Base-by-base conservation (phyloP, 2,888 invertebrate species). In the Sericinus montela region DNA sequence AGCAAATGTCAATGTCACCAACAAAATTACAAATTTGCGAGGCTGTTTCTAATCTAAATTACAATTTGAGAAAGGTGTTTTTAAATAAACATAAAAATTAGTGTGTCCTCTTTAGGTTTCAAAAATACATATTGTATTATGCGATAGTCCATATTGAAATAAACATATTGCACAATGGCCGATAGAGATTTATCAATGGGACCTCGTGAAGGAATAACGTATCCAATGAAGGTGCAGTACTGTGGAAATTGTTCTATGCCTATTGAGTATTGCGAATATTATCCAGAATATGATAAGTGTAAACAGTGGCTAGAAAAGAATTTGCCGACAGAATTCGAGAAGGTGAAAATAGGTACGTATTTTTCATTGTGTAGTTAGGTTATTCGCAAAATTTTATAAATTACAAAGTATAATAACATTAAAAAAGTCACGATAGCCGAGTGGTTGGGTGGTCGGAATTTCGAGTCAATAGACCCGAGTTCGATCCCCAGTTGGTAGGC, bases 221-320 rank as follows among this genome's bases (percentile, higher is more conserved):
- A 98, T 81, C 98, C 98, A 14, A 63, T 96, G 54, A 92, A 91
- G 75, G 94, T 98, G 54, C 89, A 93, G 60, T 98, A 98, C 80
- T 98, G 98, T 80, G 98, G 98, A 38, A 97, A 97, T 80, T 97
- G 97, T 88, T 93, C 95, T 53, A 94, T 97, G 92, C 97, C 97
- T n/a, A 94, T 97, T 72, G 97, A 97, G 95, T 99, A 98, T 78
- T 99, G 99, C 81, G 98, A 99, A 90, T 98, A 96, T 81, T 98
- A 98, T 83, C 98, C 98, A 8, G 97, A 97, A 79, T 97, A 97
- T 76, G 98, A 98, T 57, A 97, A 97, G 84, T 99, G 99, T 77
- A 97, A 98, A 78, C 94, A 94, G 59, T 99, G 99, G 99, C 84
- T 99, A 57, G 97, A 98, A 80, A 95, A 95, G 68, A 94, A 98